Percentiles rank a stretch among this genome's conserved stretches.
Evolutionary conservation across 2,113 vertebrate species (phyloP).

Genomic region (Nothocercus nigrocapillus): DNA sequence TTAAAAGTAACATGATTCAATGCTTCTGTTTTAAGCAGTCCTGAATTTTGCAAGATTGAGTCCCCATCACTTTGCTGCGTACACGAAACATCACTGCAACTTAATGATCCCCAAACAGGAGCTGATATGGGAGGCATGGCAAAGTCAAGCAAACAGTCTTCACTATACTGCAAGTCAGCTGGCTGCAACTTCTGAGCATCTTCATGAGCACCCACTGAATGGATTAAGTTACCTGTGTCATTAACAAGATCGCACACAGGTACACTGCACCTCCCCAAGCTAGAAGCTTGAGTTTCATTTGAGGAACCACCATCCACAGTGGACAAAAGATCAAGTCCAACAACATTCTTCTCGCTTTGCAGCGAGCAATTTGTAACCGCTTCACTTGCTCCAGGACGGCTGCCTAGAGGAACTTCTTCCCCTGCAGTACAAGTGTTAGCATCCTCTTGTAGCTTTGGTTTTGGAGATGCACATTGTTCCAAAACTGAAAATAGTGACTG

Average conservation of each 20-base stretch:
- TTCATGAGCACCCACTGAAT: slow-evolving; percentile 74
- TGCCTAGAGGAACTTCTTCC: slow-evolving; percentile 68
- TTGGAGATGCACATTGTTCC: slow-evolving; percentile 58
- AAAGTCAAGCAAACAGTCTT: slow-evolving; percentile 78
- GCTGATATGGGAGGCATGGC: slow-evolving; percentile 66
- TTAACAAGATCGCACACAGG: slow-evolving; percentile 93
- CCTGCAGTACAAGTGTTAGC: background rate
- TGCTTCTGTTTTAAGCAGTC: slow-evolving; percentile 14
- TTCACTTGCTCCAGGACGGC: background rate
- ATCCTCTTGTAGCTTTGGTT: slow-evolving; percentile 51
- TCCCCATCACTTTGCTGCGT: background rate
- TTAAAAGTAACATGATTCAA: slow-evolving; percentile 56
- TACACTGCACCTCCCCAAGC: slow-evolving; percentile 80
- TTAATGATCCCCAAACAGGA: background rate
- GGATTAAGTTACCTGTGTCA: slow-evolving; percentile 84
- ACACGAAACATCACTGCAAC: background rate
- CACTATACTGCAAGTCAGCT: slow-evolving; percentile 67
- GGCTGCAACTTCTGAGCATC: slow-evolving; percentile 77
- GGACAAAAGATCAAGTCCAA: slow-evolving; percentile 91
- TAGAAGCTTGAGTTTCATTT: slow-evolving; percentile 75
- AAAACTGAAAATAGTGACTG: slow-evolving; percentile 70
- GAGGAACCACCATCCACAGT: slow-evolving; percentile 83
- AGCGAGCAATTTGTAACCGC: slow-evolving; percentile 21
- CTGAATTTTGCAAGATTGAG: slow-evolving; percentile 20
- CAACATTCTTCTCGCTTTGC: slow-evolving; percentile 80